Evolutionary conservation across 2,888 invertebrate genomes (phyloP).

Genomic region (Plebejus melissa): DNA sequence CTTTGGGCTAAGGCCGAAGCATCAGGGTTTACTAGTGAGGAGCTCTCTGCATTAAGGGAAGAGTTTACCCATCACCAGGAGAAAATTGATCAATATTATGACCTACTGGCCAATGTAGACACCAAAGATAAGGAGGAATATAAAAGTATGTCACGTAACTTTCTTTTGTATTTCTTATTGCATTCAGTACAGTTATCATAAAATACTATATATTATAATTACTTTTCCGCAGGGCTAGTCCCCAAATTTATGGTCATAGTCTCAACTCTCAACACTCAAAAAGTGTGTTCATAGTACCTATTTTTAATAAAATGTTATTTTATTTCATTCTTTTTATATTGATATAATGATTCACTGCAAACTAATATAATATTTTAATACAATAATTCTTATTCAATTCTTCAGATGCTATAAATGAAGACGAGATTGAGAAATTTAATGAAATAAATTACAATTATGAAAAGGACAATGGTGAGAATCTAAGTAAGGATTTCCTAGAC

Average conservation of each 20-base stretch:
- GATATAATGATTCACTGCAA: too few relatives aligned
- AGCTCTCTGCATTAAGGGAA: slow-evolving; percentile 89
- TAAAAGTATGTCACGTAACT: slow-evolving; percentile 77
- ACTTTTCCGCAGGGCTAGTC: too few relatives aligned
- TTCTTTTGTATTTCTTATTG: neutral
- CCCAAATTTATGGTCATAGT: too few relatives aligned
- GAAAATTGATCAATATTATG: slow-evolving; percentile 94
- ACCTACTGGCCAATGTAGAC: slow-evolving; percentile 85
- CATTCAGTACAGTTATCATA: too few relatives aligned
- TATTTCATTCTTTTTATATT: too few relatives aligned
- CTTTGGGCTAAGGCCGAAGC: slow-evolving; percentile 94
- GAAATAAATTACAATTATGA: slow-evolving; percentile 78
- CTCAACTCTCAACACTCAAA: too few relatives aligned
- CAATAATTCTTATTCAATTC: slow-evolving; percentile 29
- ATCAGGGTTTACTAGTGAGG: slow-evolving; percentile 91
- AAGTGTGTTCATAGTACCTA: too few relatives aligned
- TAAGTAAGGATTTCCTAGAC: slow-evolving; percentile 81
- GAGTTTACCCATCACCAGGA: slow-evolving; percentile 96
- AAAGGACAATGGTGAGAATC: slow-evolving; percentile 62
- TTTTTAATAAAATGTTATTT: too few relatives aligned
- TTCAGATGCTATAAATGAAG: slow-evolving; percentile 85
- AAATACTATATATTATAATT: too few relatives aligned
- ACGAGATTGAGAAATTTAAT: slow-evolving; percentile 86
- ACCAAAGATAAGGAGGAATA: slow-evolving; percentile 77
- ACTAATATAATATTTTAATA: neutral